Base-by-base conservation (phyloP, 2,113 vertebrate genomes). In the Corythoichthys haematopterus region DNA sequence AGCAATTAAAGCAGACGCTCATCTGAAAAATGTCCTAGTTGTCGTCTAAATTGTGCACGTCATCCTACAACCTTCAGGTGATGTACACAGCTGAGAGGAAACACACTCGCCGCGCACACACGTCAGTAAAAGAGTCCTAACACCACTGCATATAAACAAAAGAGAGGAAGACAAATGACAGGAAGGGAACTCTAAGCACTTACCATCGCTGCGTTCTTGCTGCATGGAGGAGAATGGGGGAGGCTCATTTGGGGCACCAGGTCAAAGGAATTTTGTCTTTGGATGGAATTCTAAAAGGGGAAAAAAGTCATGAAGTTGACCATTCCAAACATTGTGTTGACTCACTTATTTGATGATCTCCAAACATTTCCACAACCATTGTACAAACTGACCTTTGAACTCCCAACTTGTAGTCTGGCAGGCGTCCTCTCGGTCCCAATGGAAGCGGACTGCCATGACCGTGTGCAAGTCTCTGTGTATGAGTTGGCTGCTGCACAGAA, bases 181-280 rank as follows among this genome's bases (percentile, higher is more conserved):
- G 67, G 77, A 78, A 76, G 66, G 77, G 69, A 77, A 75, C 58
- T 75, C 70, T 75, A 70, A 76, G 58, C 76, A 93, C 87, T 1
- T 87, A 95, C 94, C 94, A 93, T 91, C 51, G 86, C 47, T 37
- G 93, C 65, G 71, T 91, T 93, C 80, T 93, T 93, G 72, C 87
- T 91, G 85, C 93, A 88, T 72, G 89, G 84, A 35, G 91, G 81
- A 53, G 88, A 88, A 75, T 91, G 88, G 63, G 91, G 84, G 75
- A 90, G 66, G 7, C 87, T 91, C 67, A 88, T 85, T 85, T 90
- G 91, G 65, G 88, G 63, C 64, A 90, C 80, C 64, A 91, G 87
- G 36, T 94, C 93, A 80, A 91, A 83, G 20, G 90, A 88, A 80
- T 83, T 85, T 71, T 90, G 92, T 82, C 92, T 88, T 85, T 92